Evolutionary conservation across 2,888 invertebrate species (phyloP), one percentile per base, ranked within the genome.

Genomic region (Pyrochroa serraticornis): DNA sequence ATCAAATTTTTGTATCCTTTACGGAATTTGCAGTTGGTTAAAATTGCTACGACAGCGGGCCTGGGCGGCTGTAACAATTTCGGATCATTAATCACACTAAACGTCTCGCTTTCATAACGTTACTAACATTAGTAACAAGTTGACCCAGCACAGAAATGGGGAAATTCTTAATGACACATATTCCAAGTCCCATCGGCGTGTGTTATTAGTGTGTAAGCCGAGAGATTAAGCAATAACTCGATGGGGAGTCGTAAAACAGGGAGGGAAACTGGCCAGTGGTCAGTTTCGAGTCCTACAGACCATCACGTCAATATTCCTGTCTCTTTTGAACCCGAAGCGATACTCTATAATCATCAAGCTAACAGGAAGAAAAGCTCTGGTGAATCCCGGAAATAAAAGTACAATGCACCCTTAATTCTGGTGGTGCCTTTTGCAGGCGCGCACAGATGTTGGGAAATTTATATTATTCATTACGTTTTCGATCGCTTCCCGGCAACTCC

Each of bases 221-320:
- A 71, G 74, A 77, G 79, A 79, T 78, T 78, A 78, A 77, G 77
- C 76, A 75, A 76, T 77, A 76, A 77, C 75, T 75, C 66, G 63
- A 68, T 71, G 70, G 75, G 74, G 74, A 70, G 62, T 71, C 69
- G 73, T 75, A 73, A 74, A 71, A 70, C 71, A 65, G 73, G 75
- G 65, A 61, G 67, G 63, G 66, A 63, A 70, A 73, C 71, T 77
- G 77, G 76, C 77, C 77, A 71, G 66, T 71, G 77, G 76, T 75
- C 78, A 77, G 65, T 61, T 58, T 64, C 58, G 50, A 62, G 64
- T 65, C 62, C 65, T 69, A 68, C 63, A 65, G 66, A 49, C 41
- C 36, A 37, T 9, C 41, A 51, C 55, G 13, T 8, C 35, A 7
- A n/a, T 9, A 14, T 30, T 31, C 30, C 54, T 9, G 38, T 59